phyloP scores from a whole-genome alignment of 2,888 invertebrate genomes.

The Conops quadrifasciatus region DNA sequence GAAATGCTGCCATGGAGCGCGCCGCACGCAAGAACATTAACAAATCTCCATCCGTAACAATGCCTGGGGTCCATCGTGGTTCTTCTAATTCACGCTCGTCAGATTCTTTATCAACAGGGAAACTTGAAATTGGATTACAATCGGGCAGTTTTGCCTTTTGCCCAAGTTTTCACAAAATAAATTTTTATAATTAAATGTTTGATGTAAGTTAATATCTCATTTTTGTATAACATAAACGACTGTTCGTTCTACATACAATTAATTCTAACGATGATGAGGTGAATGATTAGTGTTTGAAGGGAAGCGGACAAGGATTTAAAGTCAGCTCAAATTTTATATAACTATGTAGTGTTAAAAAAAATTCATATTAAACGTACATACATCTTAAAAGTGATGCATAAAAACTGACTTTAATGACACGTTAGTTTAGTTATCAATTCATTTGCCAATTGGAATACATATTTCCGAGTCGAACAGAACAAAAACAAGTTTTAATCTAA shows the following conservation, averaged over 20 bases:
- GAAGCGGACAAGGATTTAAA: conserved; percentile 31
- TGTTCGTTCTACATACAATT: conserved; percentile 17
- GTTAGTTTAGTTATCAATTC: conserved; percentile 39
- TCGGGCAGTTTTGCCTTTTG: conserved; percentile 66
- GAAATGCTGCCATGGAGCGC: conserved; percentile 97
- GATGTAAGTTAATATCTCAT: conserved; percentile 38
- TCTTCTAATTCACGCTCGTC: conserved; percentile 75
- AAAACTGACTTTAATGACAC: conserved; percentile 19
- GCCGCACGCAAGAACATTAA: conserved; percentile 97
- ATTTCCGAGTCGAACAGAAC: conserved; percentile 12
- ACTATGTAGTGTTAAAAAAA: background rate
- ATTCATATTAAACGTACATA: background rate
- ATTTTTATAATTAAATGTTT: conserved; percentile 33
- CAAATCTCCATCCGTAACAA: conserved; percentile 92
- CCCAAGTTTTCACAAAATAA: conserved; percentile 37
- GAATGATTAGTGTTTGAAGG: conserved; percentile 41
- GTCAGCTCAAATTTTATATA: too few species aligned
- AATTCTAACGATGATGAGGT: conserved; percentile 40
- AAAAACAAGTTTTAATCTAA: too few species aligned
- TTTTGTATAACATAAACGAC: background rate
- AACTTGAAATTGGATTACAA: conserved; percentile 67
- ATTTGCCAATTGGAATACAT: conserved; percentile 38
- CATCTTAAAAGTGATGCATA: background rate
- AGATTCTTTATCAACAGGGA: conserved; percentile 66
- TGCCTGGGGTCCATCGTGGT: conserved; percentile 92